Evolutionary conservation across 2,797 vertebrate genomes (phyloP).

Genomic region (Poecilia picta): DNA sequence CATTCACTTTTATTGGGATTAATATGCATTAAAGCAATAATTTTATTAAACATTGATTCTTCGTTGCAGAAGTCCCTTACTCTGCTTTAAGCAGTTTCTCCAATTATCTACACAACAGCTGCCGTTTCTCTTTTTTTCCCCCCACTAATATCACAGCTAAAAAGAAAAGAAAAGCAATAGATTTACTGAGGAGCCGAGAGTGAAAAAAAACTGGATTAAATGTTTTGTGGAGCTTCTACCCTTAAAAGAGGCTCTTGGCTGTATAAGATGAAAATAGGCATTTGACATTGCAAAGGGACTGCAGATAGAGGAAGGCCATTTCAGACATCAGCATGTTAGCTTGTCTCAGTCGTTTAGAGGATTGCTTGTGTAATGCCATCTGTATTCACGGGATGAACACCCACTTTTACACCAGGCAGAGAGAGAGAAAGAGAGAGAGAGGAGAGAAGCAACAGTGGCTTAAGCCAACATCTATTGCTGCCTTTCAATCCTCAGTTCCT

Average conservation of each 20-base stretch:
- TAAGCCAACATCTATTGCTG: constrained; percentile 69
- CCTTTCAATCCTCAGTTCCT: constrained; percentile 51
- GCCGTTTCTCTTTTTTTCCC: constrained; percentile 15
- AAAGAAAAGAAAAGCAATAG: constrained; percentile 26
- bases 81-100: constrained; percentile 41
- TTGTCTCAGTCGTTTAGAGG: constrained; percentile 77
- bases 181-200: constrained; percentile 25
- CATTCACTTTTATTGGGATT: constrained; percentile 55
- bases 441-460: constrained; percentile 49
- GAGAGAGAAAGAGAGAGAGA: constrained; percentile 3
- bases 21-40: constrained; percentile 61
- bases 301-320: constrained; percentile 61
- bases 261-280: constrained; percentile 57
- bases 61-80: constrained; percentile 25
- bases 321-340: constrained; percentile 73
- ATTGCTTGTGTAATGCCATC: constrained; percentile 83
- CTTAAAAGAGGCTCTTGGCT: constrained; percentile 48
- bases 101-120: constrained; percentile 41
- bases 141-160: constrained; percentile 31
- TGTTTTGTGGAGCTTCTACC: constrained; percentile 29
- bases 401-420: constrained; percentile 73
- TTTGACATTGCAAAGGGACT: constrained; percentile 54
- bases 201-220: constrained; percentile 42
- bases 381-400: constrained; percentile 81
- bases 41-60: constrained; percentile 61